Evolutionary conservation across 1,140 invertebrate genomes (phyloP).

Genomic region (Zaprionus vittiger): DNA sequence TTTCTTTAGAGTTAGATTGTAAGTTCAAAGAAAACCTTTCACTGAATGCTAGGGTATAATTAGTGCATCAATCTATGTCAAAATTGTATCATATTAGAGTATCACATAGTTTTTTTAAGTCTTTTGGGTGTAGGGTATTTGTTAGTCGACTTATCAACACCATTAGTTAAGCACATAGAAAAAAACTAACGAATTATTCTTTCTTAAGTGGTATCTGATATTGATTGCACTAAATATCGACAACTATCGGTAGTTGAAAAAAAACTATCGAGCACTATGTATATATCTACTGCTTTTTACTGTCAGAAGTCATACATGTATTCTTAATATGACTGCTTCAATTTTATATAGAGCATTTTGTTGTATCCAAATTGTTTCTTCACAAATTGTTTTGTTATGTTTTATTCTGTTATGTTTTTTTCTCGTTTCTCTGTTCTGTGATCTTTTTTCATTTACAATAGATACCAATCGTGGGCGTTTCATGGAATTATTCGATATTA

Average conservation of each 20-base stretch:
- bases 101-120: neutral
- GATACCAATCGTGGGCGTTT: constrained; percentile 86
- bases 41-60: neutral
- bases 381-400: constrained; percentile 39
- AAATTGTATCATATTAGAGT: neutral
- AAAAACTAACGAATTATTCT: neutral
- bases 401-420: constrained; percentile 43
- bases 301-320: neutral
- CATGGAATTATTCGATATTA: constrained; percentile 86
- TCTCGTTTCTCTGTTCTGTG: constrained; percentile 52
- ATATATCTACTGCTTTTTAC: neutral
- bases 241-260: neutral
- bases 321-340: neutral
- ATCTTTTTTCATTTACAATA: constrained; percentile 84
- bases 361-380: constrained; percentile 6
- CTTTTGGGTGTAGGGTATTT: constrained; percentile 12
- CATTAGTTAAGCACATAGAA: neutral
- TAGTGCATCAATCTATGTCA: too few species aligned
- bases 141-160: neutral
- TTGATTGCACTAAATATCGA: neutral
- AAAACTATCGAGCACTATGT: neutral
- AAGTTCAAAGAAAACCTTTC: constrained; percentile 24
- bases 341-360: constrained; percentile 5
- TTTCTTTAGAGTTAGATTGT: constrained; percentile 26
- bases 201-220: neutral